Conservation (phyloP, 2,888 invertebrate species). For the Automeris io region DNA sequence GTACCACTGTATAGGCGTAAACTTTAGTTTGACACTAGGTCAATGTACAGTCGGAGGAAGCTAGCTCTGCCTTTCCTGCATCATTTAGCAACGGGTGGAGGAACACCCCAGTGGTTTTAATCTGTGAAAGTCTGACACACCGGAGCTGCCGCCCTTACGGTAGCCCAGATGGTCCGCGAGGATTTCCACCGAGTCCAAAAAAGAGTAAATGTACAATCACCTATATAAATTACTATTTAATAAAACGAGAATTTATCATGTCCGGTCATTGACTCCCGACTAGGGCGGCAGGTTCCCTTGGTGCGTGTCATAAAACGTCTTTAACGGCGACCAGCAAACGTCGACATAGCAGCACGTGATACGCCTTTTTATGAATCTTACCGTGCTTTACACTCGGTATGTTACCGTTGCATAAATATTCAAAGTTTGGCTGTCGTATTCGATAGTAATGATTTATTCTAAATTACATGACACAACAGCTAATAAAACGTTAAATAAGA, state of each 20-base stretch:
- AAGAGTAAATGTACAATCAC: no score
- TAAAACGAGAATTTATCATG: slow-evolving; percentile 5
- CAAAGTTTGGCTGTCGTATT: slow-evolving; percentile 24
- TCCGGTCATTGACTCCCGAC: slow-evolving; percentile 54
- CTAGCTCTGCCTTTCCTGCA: no score
- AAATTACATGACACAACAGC: slow-evolving; percentile 1
- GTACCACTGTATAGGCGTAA: no score
- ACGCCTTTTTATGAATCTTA: slow-evolving; percentile 21
- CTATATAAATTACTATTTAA: slow-evolving; percentile 2
- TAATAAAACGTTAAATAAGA: slow-evolving; percentile 3
- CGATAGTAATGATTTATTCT: slow-evolving; percentile 15
- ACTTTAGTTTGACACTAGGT: no score
- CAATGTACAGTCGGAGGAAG: no score
- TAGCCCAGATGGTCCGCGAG: no score
- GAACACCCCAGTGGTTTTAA: no score
- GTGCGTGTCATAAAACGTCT: slow-evolving; percentile 55
- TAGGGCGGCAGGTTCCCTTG: slow-evolving; percentile 53
- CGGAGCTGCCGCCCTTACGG: no score
- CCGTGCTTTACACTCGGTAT: slow-evolving; percentile 2
- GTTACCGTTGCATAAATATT: slow-evolving; percentile 15
- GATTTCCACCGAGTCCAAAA: no score
- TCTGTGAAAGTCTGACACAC: no score
- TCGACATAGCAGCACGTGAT: slow-evolving; percentile 40
- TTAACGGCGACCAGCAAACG: slow-evolving; percentile 49
- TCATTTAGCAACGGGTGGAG: no score